phyloP scores from a whole-genome alignment of 2,888 invertebrate genomes.

The Hymenopus coronatus region DNA sequence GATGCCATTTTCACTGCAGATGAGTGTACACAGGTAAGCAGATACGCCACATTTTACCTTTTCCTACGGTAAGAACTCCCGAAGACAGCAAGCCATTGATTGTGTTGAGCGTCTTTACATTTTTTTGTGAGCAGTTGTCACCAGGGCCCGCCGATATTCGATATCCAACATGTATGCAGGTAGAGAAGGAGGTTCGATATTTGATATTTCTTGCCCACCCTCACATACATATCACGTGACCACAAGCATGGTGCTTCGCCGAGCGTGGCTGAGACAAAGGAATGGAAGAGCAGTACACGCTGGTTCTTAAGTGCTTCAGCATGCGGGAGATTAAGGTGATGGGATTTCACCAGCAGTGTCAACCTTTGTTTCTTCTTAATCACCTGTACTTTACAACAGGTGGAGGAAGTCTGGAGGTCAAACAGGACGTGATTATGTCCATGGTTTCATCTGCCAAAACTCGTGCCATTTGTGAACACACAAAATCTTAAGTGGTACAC shows the following conservation, averaged over 20 bases:
- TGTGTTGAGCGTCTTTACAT: neutral
- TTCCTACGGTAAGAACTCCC: neutral
- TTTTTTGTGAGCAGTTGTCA: neutral
- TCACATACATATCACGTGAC: neutral
- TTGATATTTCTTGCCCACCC: neutral
- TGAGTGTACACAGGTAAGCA: neutral
- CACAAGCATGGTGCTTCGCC: neutral
- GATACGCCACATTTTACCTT: neutral
- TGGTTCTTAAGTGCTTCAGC: neutral
- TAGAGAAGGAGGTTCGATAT: neutral
- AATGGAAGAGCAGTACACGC: neutral
- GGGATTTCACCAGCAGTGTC: no score
- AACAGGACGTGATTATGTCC: no score
- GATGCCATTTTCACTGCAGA: no score
- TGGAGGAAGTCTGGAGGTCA: no score
- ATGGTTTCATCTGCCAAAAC: no score
- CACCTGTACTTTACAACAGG: neutral
- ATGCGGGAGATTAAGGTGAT: neutral
- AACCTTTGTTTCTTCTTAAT: neutral
- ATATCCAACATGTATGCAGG: neutral
- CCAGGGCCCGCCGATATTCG: neutral
- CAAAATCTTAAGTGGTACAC: no score
- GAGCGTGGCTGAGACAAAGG: neutral
- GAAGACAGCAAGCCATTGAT: neutral
- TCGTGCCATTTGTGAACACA: no score